Evolutionary conservation across 2,113 vertebrate species (phyloP).

Genomic region (Elaphurus davidianus): DNA sequence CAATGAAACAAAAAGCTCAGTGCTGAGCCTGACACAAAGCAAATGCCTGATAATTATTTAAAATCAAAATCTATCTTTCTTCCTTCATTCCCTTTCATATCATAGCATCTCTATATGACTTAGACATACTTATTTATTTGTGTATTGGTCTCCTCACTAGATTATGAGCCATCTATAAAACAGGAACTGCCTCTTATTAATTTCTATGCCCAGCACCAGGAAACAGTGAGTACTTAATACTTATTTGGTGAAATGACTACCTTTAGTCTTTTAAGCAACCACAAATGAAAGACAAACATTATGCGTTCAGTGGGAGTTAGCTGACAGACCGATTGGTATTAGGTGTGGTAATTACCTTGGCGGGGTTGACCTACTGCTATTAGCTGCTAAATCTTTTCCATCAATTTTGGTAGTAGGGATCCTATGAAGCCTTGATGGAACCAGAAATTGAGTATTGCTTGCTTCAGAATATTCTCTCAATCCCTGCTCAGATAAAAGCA

Average conservation of each 20-base stretch:
- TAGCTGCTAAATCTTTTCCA: slow-evolving; percentile 72
- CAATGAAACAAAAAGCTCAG: neutral
- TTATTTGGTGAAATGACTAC: neutral
- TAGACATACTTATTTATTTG: neutral
- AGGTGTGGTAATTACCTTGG: slow-evolving; percentile 82
- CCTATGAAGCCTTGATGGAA: slow-evolving; percentile 56
- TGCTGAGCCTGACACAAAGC: neutral
- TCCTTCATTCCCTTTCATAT: neutral
- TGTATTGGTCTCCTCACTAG: neutral
- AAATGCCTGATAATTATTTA: slow-evolving; percentile 30
- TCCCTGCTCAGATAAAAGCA: slow-evolving; percentile 49
- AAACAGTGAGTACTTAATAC: neutral
- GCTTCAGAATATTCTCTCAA: slow-evolving; percentile 43
- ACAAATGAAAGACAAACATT: slow-evolving; percentile 38
- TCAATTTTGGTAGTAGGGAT: slow-evolving; percentile 32
- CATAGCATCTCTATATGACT: neutral
- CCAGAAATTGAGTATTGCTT: slow-evolving; percentile 54
- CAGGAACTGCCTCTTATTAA: neutral
- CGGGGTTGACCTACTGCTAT: slow-evolving; percentile 76
- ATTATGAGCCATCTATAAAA: neutral
- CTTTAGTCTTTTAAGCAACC: slow-evolving; percentile 1
- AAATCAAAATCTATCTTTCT: slow-evolving; percentile 10
- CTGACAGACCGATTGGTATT: neutral
- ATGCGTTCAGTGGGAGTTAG: neutral
- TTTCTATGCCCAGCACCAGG: neutral